Percentiles rank a stretch among this genome's conserved stretches.
These are phyloP conservation scores for Molothrus aeneus DNA, from an alignment of 2,797 vertebrate species.

Conservation along the genomic window DNA sequence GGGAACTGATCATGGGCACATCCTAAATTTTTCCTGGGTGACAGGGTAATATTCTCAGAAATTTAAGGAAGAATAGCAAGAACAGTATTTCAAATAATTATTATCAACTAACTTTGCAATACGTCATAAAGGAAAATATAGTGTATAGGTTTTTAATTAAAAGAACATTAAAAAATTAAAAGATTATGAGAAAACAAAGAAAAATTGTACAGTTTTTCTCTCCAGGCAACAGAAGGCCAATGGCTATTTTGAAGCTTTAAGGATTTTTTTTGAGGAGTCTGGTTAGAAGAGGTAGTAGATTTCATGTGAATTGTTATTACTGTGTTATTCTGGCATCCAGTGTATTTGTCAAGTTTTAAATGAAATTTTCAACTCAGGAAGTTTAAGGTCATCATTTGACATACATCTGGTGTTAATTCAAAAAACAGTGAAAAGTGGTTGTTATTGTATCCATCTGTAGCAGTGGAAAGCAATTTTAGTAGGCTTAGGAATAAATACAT, in stretches of 20 bases:
- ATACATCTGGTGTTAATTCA: slow-evolving; percentile 62
- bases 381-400: slow-evolving; percentile 69
- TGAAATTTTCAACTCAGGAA: slow-evolving; percentile 55
- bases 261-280: not conserved
- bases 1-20: not conserved
- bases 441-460: slow-evolving; percentile 63
- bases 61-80: not conserved
- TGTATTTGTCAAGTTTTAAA: slow-evolving; percentile 64
- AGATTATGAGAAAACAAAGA: not conserved
- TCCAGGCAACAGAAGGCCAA: not conserved
- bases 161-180: not conserved
- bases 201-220: not conserved
- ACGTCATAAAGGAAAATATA: not conserved
- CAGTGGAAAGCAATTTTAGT: slow-evolving; percentile 59
- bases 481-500: slow-evolving; percentile 73
- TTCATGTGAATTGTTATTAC: not conserved
- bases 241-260: not conserved
- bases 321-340: slow-evolving; percentile 28
- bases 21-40: not conserved
- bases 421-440: slow-evolving; percentile 66
- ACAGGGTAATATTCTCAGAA: not conserved
- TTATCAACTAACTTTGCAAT: not conserved
- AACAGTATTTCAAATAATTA: not conserved
- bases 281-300: not conserved
- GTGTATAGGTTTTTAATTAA: not conserved